A percentile compares a stretch with the other conserved stretches of the same genome.
Conservation (phyloP, 2,797 vertebrate species). For the Propithecus perrieri region DNA sequence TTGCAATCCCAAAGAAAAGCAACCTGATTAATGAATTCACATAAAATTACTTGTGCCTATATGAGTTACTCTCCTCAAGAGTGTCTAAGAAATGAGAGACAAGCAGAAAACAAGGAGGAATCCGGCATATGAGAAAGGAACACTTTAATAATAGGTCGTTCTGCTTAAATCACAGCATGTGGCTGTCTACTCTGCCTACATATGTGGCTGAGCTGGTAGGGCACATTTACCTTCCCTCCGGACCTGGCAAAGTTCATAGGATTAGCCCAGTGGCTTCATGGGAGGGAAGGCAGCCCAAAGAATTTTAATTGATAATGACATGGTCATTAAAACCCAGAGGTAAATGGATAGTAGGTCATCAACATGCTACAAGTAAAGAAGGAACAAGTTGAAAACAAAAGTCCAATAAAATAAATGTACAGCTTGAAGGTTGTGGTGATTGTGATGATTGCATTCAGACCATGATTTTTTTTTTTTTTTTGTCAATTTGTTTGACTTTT, state of each 20-base stretch:
- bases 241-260: background rate
- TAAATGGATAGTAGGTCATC: constrained; percentile 3
- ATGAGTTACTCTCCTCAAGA: background rate
- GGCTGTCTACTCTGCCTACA: background rate
- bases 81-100: background rate
- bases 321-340: constrained; percentile 19
- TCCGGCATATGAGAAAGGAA: background rate
- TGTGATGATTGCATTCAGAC: constrained; percentile 55
- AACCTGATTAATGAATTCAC: background rate
- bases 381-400: constrained; percentile 46
- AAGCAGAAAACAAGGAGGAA: background rate
- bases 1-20: background rate
- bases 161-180: background rate
- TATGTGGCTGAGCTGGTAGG: background rate
- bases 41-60: background rate
- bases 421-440: background rate
- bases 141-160: background rate
- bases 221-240: background rate
- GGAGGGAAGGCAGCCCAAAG: background rate
- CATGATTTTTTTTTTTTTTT: background rate
- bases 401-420: constrained; percentile 14
- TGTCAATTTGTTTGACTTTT: constrained; percentile 73
- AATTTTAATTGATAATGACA: background rate
- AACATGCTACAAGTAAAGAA: background rate
- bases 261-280: background rate